Conservation (phyloP, 2,888 invertebrate genomes). For the Drosophila atroscutellata region DNA sequence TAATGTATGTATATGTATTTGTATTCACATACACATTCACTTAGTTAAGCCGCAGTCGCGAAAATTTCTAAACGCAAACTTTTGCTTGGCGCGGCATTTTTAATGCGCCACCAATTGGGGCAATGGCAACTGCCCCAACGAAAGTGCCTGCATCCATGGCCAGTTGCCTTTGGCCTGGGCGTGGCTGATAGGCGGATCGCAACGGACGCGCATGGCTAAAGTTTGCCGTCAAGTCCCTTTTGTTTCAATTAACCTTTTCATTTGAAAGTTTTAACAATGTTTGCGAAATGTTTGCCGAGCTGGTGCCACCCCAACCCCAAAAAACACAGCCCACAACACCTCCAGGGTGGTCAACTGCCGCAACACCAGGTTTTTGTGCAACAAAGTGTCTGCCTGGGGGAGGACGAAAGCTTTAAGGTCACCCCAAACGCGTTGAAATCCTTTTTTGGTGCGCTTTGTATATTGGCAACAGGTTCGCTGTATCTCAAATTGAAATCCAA, state of each 20-base stretch:
- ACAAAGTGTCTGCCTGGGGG: conserved; percentile 13
- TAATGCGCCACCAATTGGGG: conserved; percentile 65
- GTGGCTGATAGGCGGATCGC: conserved; percentile 54
- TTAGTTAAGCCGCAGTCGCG: conserved; percentile 39
- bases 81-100: conserved; percentile 67
- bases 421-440: conserved; percentile 29
- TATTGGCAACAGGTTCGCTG: conserved; percentile 60
- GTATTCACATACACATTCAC: not conserved
- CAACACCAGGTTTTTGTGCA: conserved; percentile 9
- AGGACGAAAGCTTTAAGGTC: conserved; percentile 23
- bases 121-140: conserved; percentile 5
- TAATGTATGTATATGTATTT: not conserved
- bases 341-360: conserved; percentile 11
- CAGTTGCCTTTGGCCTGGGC: conserved; percentile 22
- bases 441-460: conserved; percentile 4
- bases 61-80: conserved; percentile 66
- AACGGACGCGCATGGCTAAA: conserved; percentile 73
- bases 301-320: conserved; percentile 2
- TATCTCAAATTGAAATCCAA: conserved; percentile 75
- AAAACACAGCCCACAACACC: not conserved
- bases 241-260: conserved; percentile 81
- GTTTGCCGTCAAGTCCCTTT: conserved; percentile 75
- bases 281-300: conserved; percentile 68
- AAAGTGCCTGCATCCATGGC: conserved; percentile 23
- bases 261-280: conserved; percentile 78